Conservation (phyloP, 1,140 invertebrate genomes). For the Antheraea pernyi region DNA sequence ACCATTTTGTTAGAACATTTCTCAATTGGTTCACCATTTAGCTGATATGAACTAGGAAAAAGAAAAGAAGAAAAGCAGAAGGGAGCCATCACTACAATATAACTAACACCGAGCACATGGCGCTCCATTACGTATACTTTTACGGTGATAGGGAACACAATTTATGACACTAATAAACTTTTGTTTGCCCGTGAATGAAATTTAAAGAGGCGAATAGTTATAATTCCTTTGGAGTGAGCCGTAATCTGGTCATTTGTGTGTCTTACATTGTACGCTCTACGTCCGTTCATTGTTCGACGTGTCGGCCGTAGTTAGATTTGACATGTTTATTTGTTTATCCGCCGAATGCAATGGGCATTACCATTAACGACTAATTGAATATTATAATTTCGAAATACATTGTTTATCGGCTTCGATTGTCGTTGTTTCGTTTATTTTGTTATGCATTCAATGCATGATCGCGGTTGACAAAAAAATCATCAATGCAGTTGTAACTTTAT, state of each 20-base stretch:
- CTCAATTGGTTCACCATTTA: too few species aligned
- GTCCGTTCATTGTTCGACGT: slow-evolving; percentile 34
- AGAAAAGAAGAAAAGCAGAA: too few species aligned
- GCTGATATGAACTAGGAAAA: too few species aligned
- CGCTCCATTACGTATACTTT: neutral
- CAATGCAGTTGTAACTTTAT: too few species aligned
- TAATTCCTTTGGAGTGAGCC: slow-evolving; percentile 3
- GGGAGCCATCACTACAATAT: neutral
- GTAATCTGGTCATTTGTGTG: slow-evolving; percentile 21
- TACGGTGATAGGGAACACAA: neutral
- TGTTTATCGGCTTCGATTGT: neutral
- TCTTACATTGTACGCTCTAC: neutral
- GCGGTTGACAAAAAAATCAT: too few species aligned
- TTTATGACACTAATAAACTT: neutral
- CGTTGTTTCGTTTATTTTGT: neutral
- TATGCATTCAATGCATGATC: neutral
- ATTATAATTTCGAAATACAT: neutral
- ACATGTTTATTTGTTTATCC: slow-evolving; percentile 26
- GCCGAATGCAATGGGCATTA: neutral
- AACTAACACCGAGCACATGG: neutral
- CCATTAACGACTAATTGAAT: neutral
- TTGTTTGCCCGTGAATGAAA: slow-evolving; percentile 5
- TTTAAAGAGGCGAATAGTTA: neutral
- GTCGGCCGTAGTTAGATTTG: slow-evolving; percentile 20
- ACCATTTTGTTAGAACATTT: too few species aligned